Percentiles rank a stretch among this genome's conserved stretches.
These are phyloP conservation scores for Tautogolabrus adspersus DNA, from an alignment of 2,113 vertebrate species.

Conservation along the genomic window DNA sequence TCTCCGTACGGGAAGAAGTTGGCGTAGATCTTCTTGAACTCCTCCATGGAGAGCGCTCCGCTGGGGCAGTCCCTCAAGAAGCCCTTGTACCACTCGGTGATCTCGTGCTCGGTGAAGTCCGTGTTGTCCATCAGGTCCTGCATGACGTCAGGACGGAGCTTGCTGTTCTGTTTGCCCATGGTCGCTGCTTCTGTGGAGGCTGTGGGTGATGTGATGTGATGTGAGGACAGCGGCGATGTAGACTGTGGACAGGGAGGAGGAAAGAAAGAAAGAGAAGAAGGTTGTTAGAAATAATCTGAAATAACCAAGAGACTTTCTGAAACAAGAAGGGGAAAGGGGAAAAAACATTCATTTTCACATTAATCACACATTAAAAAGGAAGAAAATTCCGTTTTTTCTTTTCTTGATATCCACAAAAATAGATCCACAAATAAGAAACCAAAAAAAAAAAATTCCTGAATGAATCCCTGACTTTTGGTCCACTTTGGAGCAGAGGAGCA, in stretches of 20 bases:
- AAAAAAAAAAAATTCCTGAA: background rate
- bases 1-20: slow-evolving; percentile 99
- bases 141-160: slow-evolving; percentile 98
- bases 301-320: slow-evolving; percentile 9
- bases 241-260: slow-evolving; percentile 31
- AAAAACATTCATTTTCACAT: background rate
- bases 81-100: slow-evolving; percentile 99
- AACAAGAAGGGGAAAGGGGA: background rate
- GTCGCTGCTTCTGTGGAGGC: slow-evolving; percentile 53
- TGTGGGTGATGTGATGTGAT: slow-evolving; percentile 30
- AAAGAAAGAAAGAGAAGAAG: background rate
- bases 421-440: background rate
- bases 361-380: background rate
- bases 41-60: slow-evolving; percentile 97
- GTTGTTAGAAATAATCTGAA: slow-evolving; percentile 14
- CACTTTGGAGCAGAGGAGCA: background rate
- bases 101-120: slow-evolving; percentile 97
- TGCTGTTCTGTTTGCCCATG: slow-evolving; percentile 99
- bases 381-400: background rate
- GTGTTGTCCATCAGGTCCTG: slow-evolving; percentile 98
- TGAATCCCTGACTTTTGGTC: background rate
- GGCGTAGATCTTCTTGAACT: slow-evolving; percentile 99
- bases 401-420: background rate
- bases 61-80: slow-evolving; percentile 99
- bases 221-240: slow-evolving; percentile 37